These are phyloP conservation scores for Drosophila stalkeri DNA, from an alignment of 2,888 invertebrate species.

Conservation along the genomic window DNA sequence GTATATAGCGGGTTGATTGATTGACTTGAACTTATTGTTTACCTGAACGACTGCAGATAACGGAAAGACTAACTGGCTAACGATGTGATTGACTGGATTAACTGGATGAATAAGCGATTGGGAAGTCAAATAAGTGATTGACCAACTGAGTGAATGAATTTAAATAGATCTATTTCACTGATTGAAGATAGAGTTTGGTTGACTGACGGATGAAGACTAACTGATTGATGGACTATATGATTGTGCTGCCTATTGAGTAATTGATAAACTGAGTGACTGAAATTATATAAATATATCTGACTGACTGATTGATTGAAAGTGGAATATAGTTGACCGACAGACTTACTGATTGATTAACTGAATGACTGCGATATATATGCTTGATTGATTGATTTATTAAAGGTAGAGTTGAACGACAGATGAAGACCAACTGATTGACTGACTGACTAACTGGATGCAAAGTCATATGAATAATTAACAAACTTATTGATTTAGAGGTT, in stretches of 20 bases:
- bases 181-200: too few relatives aligned
- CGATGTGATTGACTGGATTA: not conserved
- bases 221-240: not conserved
- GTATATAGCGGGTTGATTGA: not conserved
- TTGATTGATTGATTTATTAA: not conserved
- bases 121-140: too few relatives aligned
- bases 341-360: not conserved
- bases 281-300: not conserved
- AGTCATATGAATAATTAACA: not conserved
- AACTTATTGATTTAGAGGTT: not conserved
- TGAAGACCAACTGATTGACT: not conserved
- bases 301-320: not conserved
- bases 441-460: not conserved
- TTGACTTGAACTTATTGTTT: not conserved
- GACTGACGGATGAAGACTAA: too few relatives aligned
- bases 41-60: not conserved
- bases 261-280: too few relatives aligned
- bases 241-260: too few relatives aligned
- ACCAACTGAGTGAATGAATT: too few relatives aligned
- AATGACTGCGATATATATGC: not conserved
- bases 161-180: too few relatives aligned
- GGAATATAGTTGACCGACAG: too few relatives aligned
- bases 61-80: not conserved
- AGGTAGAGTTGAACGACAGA: too few relatives aligned
- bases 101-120: not conserved